Percentiles rank a stretch among this genome's conserved stretches.
Conservation (phyloP, 2,888 invertebrate genomes). For the Polydesmus complanatus region DNA sequence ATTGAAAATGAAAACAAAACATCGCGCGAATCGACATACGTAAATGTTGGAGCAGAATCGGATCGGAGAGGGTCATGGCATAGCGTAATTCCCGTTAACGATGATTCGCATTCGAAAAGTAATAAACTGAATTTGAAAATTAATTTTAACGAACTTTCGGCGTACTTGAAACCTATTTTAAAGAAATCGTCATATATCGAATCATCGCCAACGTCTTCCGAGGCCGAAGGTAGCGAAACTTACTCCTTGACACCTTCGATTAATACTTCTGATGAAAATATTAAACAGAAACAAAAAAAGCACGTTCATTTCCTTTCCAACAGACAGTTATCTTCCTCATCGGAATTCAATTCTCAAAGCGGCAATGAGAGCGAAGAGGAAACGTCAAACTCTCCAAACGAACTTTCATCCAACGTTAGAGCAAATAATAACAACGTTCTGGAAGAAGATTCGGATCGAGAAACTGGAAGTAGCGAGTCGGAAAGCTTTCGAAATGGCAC, state of each 20-base stretch:
- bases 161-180: slow-evolving; percentile 37
- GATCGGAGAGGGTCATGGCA: neutral
- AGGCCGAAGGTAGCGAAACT: slow-evolving; percentile 9
- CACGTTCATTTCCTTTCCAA: slow-evolving; percentile 29
- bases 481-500: neutral
- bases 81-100: slow-evolving; percentile 6
- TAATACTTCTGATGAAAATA: slow-evolving; percentile 33
- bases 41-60: neutral
- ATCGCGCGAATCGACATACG: neutral
- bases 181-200: slow-evolving; percentile 33
- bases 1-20: neutral
- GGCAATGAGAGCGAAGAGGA: neutral
- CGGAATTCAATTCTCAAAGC: neutral
- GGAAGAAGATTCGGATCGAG: neutral
- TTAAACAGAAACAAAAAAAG: slow-evolving; percentile 28
- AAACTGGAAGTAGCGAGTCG: neutral
- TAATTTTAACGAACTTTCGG: slow-evolving; percentile 9
- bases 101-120: neutral
- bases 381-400: neutral
- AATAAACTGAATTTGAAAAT: slow-evolving; percentile 8
- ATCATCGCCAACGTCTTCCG: slow-evolving; percentile 21
- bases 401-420: neutral
- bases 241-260: slow-evolving; percentile 33
- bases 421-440: neutral
- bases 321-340: slow-evolving; percentile 6